Base-by-base conservation (phyloP, 2,888 invertebrate species). In the Eucera pruinosa region DNA sequence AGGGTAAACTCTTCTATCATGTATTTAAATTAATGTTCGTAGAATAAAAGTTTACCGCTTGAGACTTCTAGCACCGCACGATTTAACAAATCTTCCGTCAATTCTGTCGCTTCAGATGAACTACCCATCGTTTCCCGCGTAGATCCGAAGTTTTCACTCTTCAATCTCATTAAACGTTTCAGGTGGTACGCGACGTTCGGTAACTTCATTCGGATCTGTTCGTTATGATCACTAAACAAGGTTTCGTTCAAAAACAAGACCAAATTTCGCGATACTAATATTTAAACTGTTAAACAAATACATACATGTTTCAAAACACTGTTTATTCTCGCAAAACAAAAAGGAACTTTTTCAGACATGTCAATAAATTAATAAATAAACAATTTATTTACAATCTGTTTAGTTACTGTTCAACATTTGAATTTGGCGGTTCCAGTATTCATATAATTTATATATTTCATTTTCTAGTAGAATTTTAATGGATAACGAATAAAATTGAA, bases 121-220 rank as follows among this genome's bases (percentile, higher is more conserved):
- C 45, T 25, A 50, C 13, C 54, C 33, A 18, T 45, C 18, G 36
- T 39, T 50, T 66, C 54, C 20, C 23, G n/a, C 69, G n/a, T 70
- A 67, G 27, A 41, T 43, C 23, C 33, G 6, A 7, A 50, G 5
- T 11, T 58, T 48, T 30, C 71, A 30, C 60, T 81, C 66, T 72
- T 87, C 36, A 73, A 78, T 82, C 82, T 86, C 75, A 88, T 82
- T 58, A 89, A 80, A 54, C 87, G 86, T 68, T 77, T 87, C 71
- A 90, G 74, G 55, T 78, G 83, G 60, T 80, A 74, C 23, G 83
- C 86, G 64, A 89, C 73, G 57, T 81, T 87, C 7, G 86, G 83
- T 45, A 89, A 48, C 75, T 85, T 87, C 54, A 81, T 83, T 76
- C 78, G 84, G 60, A 89, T 89, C 89, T 88, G 83, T 75, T 75